Conservation (phyloP, 1,140 invertebrate species). For the Drosophila biarmipes region DNA sequence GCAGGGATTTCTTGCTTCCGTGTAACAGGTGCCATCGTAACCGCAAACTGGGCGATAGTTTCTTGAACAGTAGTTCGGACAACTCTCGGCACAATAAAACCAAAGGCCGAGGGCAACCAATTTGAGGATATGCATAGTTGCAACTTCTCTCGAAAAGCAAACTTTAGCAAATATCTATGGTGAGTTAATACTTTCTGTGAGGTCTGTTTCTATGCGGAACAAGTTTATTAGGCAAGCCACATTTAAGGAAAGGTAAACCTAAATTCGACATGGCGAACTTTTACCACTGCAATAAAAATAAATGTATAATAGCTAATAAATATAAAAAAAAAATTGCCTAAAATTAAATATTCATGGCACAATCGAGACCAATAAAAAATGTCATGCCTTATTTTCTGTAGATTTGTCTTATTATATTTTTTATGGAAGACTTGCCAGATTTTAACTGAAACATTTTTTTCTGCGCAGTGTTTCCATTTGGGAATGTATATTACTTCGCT, state of each 20-base stretch:
- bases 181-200: neutral
- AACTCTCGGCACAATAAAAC: neutral
- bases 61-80: neutral
- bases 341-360: too few species aligned
- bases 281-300: too few species aligned
- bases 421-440: too few species aligned
- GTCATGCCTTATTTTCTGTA: too few species aligned
- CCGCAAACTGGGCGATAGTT: constrained; percentile 9
- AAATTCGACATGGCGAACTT: neutral
- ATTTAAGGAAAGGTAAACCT: neutral
- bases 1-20: neutral
- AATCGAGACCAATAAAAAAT: too few species aligned
- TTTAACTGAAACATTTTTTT: too few species aligned
- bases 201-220: neutral
- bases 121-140: neutral
- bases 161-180: neutral
- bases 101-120: neutral
- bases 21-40: neutral
- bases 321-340: too few species aligned
- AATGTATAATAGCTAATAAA: too few species aligned
- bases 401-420: too few species aligned
- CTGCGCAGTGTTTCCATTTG: too few species aligned
- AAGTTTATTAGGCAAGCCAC: neutral
- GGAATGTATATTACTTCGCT: too few species aligned
- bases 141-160: neutral